Base-by-base conservation (phyloP, 2,113 vertebrate genomes). In the Anhinga rufa region DNA sequence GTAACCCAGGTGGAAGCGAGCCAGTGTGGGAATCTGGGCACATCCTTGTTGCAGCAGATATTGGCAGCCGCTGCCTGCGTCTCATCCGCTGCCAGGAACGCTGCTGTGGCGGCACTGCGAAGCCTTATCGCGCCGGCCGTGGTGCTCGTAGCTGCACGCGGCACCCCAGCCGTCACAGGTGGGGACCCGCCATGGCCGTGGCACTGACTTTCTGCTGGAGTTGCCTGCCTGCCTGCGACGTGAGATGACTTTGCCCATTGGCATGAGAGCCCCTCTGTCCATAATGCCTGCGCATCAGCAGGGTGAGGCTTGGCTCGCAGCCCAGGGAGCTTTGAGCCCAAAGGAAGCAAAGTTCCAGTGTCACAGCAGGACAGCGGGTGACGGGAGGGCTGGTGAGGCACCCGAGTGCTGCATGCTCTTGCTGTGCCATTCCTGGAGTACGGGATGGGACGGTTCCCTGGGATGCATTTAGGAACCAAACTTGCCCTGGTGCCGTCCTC, bases 21-120 rank as follows among this genome's bases (percentile, higher is more conserved):
- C 89, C 90, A 89, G 84, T 0, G 0, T 87, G 87, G 78, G 78
- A 95, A 85, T 94, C 91, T 76, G 74, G 74, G 84, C 1, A 7
- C 93, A 95, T 96, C 91, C 81, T 92, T 46, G 36, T 84, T 94
- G 93, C 84, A 92, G 92, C 36, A 65, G 89, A 64, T 76, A 76
- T 94, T 95, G 93, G 66, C 94, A 92, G 65, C n/a, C 0, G 0
- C 84, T 64, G 74, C 31, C 38, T 22, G 38, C 78, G 55, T 90
- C 66, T 89, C 18, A 24, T 72, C 72, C 64, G 57, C 77, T 87
- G 92, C 92, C 90, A 94, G 88, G 85, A 87, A 14, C 1, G 4
- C 51, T 3, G 42, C 64, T 74, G 64, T 2, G 11, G 76, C 2
- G 5, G 61, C 5, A 1, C 60, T 52, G 64, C 6, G 11, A 34